Evolutionary conservation across 92 coral and sea anemone genomes (phyloP).

Genomic region (Bergia sp.): DNA sequence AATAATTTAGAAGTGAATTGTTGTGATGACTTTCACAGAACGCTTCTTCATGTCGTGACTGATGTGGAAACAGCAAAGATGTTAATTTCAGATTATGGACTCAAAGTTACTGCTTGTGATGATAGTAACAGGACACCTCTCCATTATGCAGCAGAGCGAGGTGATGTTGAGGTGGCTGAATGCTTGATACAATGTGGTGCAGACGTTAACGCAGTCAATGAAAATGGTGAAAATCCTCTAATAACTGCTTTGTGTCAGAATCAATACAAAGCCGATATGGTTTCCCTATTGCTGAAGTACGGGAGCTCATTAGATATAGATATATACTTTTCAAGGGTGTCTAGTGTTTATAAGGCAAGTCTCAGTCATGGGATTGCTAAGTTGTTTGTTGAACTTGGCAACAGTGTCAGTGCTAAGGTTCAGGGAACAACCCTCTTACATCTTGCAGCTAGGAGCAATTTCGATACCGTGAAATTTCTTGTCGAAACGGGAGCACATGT

Average conservation of each 20-base stretch:
- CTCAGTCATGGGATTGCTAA: neutral
- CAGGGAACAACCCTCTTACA: neutral
- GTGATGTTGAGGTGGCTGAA: neutral
- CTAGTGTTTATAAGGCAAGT: neutral
- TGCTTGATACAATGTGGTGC: conserved; percentile 1
- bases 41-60: no score
- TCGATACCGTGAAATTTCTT: neutral
- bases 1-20: neutral
- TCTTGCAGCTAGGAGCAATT: neutral
- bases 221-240: neutral
- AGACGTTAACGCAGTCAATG: neutral
- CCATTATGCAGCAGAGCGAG: conserved; percentile 8
- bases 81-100: neutral
- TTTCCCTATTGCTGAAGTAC: neutral
- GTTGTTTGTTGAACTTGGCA: neutral
- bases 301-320: neutral
- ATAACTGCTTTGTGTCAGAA: neutral
- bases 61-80: neutral
- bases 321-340: neutral
- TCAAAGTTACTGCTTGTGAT: neutral
- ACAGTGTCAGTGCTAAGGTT: neutral
- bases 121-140: neutral
- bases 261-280: neutral
- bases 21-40: no score
- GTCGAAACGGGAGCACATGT: conserved; percentile 13